Percentiles rank a stretch among this genome's conserved stretches.
Evolutionary conservation across 2,113 vertebrate genomes (phyloP).

Genomic region (mouse (Mus musculus)): GRCm39 chr12:14260501-14261000

Average conservation of each 20-base stretch:
- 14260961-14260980: neutral
- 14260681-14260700: neutral
- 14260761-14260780: neutral
- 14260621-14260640: neutral
- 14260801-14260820: neutral
- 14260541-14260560: neutral
- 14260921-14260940: too few species aligned
- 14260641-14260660: neutral
- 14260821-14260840: neutral
- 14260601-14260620: neutral
- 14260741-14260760: too few species aligned
- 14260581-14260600: neutral
- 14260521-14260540: neutral
- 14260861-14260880: neutral
- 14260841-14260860: neutral
- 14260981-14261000: neutral
- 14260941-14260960: neutral
- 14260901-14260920: neutral
- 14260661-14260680: neutral
- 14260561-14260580: neutral
- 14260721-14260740: too few species aligned
- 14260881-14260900: neutral
- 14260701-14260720: neutral
- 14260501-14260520: neutral
- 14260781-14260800: neutral